phyloP scores from a whole-genome alignment of 2,888 invertebrate genomes.

The Geophilus truncorum region DNA sequence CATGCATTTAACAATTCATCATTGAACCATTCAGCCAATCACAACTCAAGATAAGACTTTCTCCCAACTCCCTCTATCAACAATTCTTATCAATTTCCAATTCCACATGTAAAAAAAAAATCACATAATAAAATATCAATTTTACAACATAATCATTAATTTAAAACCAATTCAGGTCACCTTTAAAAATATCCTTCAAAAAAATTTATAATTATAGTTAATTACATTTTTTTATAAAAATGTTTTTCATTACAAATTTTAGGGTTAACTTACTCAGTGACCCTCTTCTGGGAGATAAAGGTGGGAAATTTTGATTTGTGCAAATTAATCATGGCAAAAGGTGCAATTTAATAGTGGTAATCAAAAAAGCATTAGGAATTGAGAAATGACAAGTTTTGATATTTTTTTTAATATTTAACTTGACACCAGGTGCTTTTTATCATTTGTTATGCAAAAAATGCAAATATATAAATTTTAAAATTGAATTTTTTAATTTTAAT shows the following conservation, averaged over 20 bases:
- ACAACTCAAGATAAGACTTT: background rate
- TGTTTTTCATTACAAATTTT: background rate
- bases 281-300: background rate
- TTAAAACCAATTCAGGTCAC: no score
- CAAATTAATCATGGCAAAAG: background rate
- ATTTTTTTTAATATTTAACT: background rate
- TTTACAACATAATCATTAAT: no score
- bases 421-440: background rate
- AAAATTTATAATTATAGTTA: no score
- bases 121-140: no score
- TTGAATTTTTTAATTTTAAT: no score
- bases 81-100: background rate
- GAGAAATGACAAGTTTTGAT: background rate
- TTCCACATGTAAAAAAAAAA: background rate
- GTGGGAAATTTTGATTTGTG: background rate
- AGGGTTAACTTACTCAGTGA: background rate
- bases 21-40: background rate
- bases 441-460: no score
- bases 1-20: background rate
- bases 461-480: no score
- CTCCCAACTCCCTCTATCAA: background rate
- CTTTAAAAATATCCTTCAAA: no score
- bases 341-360: constrained; percentile 2
- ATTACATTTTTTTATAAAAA: no score
- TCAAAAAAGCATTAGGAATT: constrained; percentile 4